These are phyloP conservation scores for Pararge aegeria DNA, from an alignment of 1,140 invertebrate species.

Conservation along the genomic window DNA sequence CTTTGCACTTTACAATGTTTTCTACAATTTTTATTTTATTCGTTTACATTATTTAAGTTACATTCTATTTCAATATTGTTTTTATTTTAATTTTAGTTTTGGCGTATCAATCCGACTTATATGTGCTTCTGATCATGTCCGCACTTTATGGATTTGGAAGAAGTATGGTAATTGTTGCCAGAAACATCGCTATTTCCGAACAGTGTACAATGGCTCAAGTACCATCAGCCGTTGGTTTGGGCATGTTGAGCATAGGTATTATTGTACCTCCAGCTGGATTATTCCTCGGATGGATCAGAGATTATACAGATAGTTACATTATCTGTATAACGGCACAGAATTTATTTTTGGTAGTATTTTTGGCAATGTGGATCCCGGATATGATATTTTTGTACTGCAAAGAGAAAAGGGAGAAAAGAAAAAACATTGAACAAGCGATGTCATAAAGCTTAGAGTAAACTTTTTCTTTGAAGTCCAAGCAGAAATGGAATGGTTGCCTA, in stretches of 20 bases:
- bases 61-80: neutral
- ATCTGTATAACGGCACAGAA: constrained; percentile 83
- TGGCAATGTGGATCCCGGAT: constrained; percentile 81
- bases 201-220: constrained; percentile 80
- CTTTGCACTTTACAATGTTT: too few relatives aligned
- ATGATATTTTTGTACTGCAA: constrained; percentile 61
- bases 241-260: constrained; percentile 87
- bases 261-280: constrained; percentile 84
- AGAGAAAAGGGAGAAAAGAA: constrained; percentile 46
- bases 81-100: constrained; percentile 69
- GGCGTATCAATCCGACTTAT: constrained; percentile 74
- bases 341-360: constrained; percentile 76
- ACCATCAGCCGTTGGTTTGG: constrained; percentile 85
- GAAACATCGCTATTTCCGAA: constrained; percentile 86
- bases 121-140: constrained; percentile 68
- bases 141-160: constrained; percentile 82
- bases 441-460: constrained; percentile 24
- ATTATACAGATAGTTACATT: constrained; percentile 82
- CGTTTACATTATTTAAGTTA: too few relatives aligned
- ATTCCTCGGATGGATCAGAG: constrained; percentile 84
- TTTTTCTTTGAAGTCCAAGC: neutral
- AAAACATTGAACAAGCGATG: constrained; percentile 37
- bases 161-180: constrained; percentile 84
- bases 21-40: too few relatives aligned
- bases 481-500: neutral